Evolutionary conservation across 2,888 invertebrate genomes (phyloP), one percentile per base, ranked within the genome.

Genomic region (Rhagophthalmus giganteus): DNA sequence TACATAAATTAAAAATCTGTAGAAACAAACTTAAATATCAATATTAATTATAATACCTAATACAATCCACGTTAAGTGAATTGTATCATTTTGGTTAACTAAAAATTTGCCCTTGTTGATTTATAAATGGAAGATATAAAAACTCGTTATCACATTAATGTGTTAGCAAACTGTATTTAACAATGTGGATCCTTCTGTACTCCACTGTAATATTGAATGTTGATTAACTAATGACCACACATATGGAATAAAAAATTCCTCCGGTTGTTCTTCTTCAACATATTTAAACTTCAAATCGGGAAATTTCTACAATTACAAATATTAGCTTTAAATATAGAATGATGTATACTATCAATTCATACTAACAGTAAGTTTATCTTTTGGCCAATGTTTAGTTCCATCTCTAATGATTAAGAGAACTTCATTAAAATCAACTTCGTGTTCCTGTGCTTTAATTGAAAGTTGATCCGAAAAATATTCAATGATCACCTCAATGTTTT

Each of bases 161-260:
- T 35, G 15, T 54, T 63, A 68, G 57, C 66, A 67, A 44, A 62
- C 60, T 13, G 60, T 51, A 25, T 58, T 61, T 56, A 68, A 35
- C 24, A 65, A 37, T 2, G 51, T 44, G 12, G 58, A 58, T 25
- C 52, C 59, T 41, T 71, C 70, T 16, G 59, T 64, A 47, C 64
- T 69, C 70, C 73, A 73, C 57, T 74, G 70, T 42, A 75, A 60
- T 56, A 71, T 66, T 10, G 74, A 75, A 52, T 74, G 72, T 37
- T 74, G 72, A 52, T 66, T 84, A 32, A 97, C 90, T 41, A 99
- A 79, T 2, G 90, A 90, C 99, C 99, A 99, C 13, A 98, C 93
- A 74, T 99, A 99, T 0, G 99, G 99, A 61, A 98, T 94, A 79
- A 99, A 99, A 80, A 99, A 99, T 69, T 98, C 97, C 73, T 98